Evolutionary conservation across 2,888 invertebrate genomes (phyloP).

Genomic region (Agriotes lineatus): DNA sequence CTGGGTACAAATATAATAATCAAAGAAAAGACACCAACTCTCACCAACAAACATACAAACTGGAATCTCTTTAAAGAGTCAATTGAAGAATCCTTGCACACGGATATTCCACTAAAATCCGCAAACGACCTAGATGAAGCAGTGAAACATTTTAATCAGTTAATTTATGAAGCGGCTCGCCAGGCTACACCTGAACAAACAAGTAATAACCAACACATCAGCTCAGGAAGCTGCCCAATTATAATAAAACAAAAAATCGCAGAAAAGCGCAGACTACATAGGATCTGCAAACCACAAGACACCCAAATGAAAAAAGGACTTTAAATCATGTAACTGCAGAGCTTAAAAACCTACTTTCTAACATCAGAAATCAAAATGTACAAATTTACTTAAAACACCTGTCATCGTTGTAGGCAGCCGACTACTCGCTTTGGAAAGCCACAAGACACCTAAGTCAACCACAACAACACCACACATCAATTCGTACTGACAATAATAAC

Average conservation of each 20-base stretch:
- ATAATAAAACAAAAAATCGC: constrained; percentile 26
- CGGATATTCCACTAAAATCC: background rate
- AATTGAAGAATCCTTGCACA: background rate
- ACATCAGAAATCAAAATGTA: background rate
- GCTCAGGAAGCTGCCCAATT: constrained; percentile 4
- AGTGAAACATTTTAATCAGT: constrained; percentile 6
- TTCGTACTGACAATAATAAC: background rate
- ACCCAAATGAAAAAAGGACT: constrained; percentile 17
- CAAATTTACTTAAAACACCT: too few relatives aligned
- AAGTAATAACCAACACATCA: background rate
- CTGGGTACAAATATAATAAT: too few relatives aligned
- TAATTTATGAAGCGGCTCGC: constrained; percentile 21
- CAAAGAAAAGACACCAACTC: background rate
- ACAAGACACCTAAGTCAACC: background rate
- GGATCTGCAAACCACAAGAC: constrained; percentile 26
- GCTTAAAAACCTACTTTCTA: background rate
- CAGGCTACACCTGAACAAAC: constrained; percentile 6
- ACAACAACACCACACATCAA: background rate
- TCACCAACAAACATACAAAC: background rate
- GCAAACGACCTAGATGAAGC: constrained; percentile 1
- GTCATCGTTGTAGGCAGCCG: background rate
- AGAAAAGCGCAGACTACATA: constrained; percentile 22
- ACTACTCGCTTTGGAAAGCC: background rate
- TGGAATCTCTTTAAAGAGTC: background rate
- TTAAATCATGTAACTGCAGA: constrained; percentile 22